Evolutionary conservation across 2,113 vertebrate genomes (phyloP).

Genomic region (Orthonyx spaldingii): DNA sequence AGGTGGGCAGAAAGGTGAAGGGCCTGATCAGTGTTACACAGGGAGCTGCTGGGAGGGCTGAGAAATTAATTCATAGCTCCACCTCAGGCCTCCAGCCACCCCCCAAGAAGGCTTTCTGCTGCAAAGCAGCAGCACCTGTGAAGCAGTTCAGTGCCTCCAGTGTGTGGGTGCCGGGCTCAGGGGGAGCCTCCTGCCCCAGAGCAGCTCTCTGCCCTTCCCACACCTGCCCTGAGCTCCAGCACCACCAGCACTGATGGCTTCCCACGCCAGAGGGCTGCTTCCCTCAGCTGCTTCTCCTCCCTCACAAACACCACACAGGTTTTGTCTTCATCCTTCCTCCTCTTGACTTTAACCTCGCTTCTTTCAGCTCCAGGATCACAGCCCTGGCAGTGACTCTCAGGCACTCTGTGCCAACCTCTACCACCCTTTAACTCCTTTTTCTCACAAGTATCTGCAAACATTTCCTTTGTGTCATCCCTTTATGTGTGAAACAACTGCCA

Average conservation of each 20-base stretch:
- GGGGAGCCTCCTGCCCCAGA: background rate
- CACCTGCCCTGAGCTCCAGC: background rate
- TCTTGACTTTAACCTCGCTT: background rate
- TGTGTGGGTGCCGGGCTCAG: background rate
- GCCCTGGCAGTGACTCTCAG: background rate
- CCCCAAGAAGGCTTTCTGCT: background rate
- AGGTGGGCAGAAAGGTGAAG: background rate
- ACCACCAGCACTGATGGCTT: fast-evolving
- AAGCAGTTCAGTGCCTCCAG: background rate
- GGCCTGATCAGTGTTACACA: background rate
- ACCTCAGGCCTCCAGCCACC: background rate
- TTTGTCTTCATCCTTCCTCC: background rate
- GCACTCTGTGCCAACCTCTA: background rate
- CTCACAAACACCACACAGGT: background rate
- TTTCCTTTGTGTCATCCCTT: background rate
- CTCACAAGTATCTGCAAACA: background rate
- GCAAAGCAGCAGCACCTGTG: background rate
- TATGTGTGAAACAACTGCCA: background rate
- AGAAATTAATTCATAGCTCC: background rate
- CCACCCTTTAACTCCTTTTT: background rate
- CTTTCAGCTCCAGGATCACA: background rate
- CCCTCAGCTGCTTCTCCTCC: background rate
- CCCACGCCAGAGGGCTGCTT: background rate
- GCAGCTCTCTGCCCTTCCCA: background rate
- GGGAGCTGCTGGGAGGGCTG: background rate